A percentile compares a stretch with the other conserved stretches of the same genome.
Evolutionary conservation across 1,140 invertebrate genomes (phyloP).

Genomic region (Thalassaphorura encarpata): DNA sequence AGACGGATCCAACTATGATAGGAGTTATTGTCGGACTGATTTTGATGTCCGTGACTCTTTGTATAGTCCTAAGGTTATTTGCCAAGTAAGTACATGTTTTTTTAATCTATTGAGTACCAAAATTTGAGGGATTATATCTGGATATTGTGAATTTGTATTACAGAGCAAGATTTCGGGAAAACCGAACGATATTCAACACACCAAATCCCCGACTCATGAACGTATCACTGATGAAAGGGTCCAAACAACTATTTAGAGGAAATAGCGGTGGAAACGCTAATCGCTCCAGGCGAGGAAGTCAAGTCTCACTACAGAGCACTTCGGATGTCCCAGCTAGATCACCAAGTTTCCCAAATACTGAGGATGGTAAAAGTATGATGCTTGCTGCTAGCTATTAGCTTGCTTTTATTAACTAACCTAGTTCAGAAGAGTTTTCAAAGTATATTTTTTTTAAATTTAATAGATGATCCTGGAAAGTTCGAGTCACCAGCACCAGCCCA

Average conservation of each 20-base stretch:
- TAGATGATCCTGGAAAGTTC: no score
- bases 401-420: no score
- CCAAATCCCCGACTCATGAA: slow-evolving; percentile 57
- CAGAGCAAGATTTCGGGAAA: slow-evolving; percentile 82
- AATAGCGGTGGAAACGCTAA: slow-evolving; percentile 19
- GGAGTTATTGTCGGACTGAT: slow-evolving; percentile 75
- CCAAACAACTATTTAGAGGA: slow-evolving; percentile 29
- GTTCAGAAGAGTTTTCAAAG: not conserved
- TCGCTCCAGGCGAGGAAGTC: slow-evolving; percentile 25
- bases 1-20: slow-evolving; percentile 31
- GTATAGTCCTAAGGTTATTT: slow-evolving; percentile 80
- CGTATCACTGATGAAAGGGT: slow-evolving; percentile 32
- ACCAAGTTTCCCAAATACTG: not conserved
- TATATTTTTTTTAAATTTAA: no score
- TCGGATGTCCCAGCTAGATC: no score
- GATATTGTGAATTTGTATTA: slow-evolving; percentile 4
- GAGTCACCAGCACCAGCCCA: no score
- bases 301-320: slow-evolving; percentile 11
- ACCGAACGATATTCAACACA: slow-evolving; percentile 85
- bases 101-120: no score
- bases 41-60: slow-evolving; percentile 89
- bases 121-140: no score
- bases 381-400: no score
- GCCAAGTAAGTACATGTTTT: slow-evolving; percentile 64
- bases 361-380: not conserved